Evolutionary conservation across 2,113 vertebrate species (phyloP), one percentile per base, ranked within the genome.

Genomic region (Prinia subflava): DNA sequence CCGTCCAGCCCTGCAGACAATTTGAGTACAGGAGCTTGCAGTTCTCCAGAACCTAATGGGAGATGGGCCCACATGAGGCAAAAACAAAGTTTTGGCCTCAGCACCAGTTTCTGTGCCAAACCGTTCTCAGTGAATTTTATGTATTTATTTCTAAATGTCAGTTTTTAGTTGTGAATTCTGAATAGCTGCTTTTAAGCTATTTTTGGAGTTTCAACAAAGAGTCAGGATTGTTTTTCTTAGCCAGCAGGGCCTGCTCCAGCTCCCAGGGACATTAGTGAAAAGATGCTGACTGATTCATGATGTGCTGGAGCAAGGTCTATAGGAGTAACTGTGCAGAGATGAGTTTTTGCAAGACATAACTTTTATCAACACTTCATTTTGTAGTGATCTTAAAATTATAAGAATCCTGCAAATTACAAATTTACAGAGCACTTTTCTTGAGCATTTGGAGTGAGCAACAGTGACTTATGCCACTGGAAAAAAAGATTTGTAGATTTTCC

Each of bases 1-100:
- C 22, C 42, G 59, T 20, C 5, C 4, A 59, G 42, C 1, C 0
- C 53, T 35, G 1, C 33, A 17, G 25, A 13, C 27, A 14, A 2
- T 10, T 0, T 2, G 59, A 35, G 67, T 2, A 2, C 19, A 35
- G 65, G 39, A 79, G 41, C 55, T 31, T 28, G 53, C 10, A 27
- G 25, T 13, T 50, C 67, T 77, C 25, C 68, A 44, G 27, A 63
- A 15, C 33, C 53, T 31, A 1, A 5, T 1, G 53, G 76, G 63
- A 92, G 30, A n/a, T 57, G 81, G 20, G 44, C 47, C 47, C 62
- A 14, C 44, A 3, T 1, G 4, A 73, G 55, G 20, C 44, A 4
- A 11, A 18, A 71, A 23, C 33, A 46, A 41, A 6, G 30, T 2
- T 42, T 46, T 70, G 68, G 57, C 73, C 39, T 74, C 76, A 13